Evolutionary conservation across 1,140 invertebrate species (phyloP).

Genomic region (Palaemon carinicauda): DNA sequence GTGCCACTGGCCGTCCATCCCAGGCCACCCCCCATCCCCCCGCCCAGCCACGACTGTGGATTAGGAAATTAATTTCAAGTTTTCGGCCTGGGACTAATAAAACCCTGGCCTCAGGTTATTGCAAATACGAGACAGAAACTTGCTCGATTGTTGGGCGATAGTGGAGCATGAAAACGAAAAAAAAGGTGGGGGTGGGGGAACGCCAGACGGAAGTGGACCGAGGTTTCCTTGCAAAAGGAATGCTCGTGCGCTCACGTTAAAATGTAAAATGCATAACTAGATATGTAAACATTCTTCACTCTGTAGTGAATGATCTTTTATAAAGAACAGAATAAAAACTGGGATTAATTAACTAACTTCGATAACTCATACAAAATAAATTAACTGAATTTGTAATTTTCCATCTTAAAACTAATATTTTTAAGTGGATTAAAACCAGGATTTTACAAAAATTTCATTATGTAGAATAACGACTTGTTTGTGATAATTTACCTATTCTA

Average conservation of each 20-base stretch:
- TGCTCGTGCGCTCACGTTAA: too few species aligned
- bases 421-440: too few species aligned
- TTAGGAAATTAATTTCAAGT: constrained; percentile 48
- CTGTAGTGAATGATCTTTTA: too few species aligned
- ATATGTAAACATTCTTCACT: background rate
- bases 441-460: too few species aligned
- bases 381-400: too few species aligned
- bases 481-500: too few species aligned
- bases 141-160: constrained; percentile 17
- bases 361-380: too few species aligned
- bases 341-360: too few species aligned
- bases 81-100: constrained; percentile 46
- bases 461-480: too few species aligned
- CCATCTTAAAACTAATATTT: too few species aligned
- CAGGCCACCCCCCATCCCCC: background rate
- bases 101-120: constrained; percentile 40
- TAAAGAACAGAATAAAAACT: too few species aligned
- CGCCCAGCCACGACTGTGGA: constrained; percentile 11
- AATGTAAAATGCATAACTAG: background rate
- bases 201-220: background rate
- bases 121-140: constrained; percentile 39
- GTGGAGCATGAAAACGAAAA: background rate
- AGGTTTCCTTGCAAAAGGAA: background rate
- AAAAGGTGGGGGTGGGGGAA: background rate
- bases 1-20: background rate